A percentile compares a stretch with the other conserved stretches of the same genome.
phyloP scores from a whole-genome alignment of 2,888 invertebrate species.

The Taphrorychus bicolor region DNA sequence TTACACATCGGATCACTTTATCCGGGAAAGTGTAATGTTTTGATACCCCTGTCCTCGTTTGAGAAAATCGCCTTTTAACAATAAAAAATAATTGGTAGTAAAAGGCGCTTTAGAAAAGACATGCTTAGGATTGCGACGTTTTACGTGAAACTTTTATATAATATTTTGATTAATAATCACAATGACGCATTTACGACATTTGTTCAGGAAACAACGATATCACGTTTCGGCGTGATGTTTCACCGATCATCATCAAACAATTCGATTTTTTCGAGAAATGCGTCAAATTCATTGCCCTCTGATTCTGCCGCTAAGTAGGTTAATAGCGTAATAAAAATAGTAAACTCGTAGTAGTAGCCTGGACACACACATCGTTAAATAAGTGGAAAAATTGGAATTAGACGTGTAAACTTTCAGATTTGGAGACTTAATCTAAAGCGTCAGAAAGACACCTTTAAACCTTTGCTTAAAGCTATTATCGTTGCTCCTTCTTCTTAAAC shows the following conservation, averaged over 20 bases:
- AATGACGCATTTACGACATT: background rate
- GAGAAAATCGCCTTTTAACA: too few species aligned
- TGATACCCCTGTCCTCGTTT: too few species aligned
- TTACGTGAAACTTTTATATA: too few species aligned
- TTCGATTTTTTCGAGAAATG: conserved; percentile 1
- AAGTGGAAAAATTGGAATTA: conserved; percentile 26
- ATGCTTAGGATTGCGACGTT: too few species aligned
- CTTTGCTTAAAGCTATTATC: too few species aligned
- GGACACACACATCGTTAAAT: conserved; percentile 33
- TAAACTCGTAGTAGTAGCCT: conserved; percentile 32
- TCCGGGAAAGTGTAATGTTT: too few species aligned
- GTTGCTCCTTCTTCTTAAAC: too few species aligned
- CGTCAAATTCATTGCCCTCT: conserved; percentile 28
- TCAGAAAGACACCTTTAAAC: too few species aligned
- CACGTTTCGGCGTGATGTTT: background rate
- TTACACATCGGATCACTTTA: too few species aligned
- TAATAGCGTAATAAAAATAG: conserved; percentile 33
- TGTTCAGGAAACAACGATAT: background rate
- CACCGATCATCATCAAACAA: background rate
- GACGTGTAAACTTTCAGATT: background rate
- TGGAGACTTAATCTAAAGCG: background rate
- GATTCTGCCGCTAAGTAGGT: conserved; percentile 22
- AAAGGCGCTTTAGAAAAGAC: too few species aligned
- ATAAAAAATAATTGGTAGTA: too few species aligned
- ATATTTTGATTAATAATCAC: background rate